Conservation (phyloP, 2,113 vertebrate genomes). For the Paracanthobrama guichenoti region DNA sequence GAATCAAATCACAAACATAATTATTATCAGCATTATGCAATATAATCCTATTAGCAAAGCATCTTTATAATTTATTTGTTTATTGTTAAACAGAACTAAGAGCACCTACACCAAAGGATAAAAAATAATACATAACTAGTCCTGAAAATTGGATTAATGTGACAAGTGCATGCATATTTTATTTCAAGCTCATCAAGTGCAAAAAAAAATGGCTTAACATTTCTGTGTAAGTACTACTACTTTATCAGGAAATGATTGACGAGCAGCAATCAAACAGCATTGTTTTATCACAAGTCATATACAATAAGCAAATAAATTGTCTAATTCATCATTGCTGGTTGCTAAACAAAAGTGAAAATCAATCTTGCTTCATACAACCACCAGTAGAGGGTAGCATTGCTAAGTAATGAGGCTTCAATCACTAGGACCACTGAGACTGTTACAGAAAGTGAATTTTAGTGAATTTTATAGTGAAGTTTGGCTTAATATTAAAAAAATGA, state of each 20-base stretch:
- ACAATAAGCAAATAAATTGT: neutral
- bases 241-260: neutral
- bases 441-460: neutral
- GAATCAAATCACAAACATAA: conserved; percentile 11
- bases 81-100: neutral
- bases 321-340: neutral
- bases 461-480: neutral
- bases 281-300: neutral
- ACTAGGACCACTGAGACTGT: neutral
- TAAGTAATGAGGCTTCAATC: neutral
- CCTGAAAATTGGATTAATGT: neutral
- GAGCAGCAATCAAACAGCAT: too few species aligned
- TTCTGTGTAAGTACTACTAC: too few species aligned
- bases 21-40: conserved; percentile 9
- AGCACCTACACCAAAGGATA: neutral
- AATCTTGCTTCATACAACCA: neutral
- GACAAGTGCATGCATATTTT: neutral
- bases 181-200: neutral
- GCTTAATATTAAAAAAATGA: neutral
- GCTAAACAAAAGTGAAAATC: neutral
- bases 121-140: neutral
- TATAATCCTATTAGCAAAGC: neutral
- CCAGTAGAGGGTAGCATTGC: conserved; percentile 49
- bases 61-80: neutral
- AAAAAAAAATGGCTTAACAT: neutral